These are phyloP conservation scores for Oreochromis niloticus DNA, from an alignment of 2,113 vertebrate species.

Conservation along the genomic window DNA sequence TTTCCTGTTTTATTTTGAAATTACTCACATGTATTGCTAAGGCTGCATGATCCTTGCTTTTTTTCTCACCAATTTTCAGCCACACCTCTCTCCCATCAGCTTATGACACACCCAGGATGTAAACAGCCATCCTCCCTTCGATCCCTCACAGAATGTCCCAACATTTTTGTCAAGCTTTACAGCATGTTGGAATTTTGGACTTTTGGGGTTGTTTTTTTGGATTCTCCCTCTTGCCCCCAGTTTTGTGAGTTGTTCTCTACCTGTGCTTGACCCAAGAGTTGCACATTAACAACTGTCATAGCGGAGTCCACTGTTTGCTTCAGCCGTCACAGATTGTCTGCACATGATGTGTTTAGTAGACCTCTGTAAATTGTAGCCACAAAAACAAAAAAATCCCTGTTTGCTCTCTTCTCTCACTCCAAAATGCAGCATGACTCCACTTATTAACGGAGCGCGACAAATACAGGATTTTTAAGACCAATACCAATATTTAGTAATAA, in stretches of 20 bases:
- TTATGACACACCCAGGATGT: neutral
- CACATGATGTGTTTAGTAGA: neutral
- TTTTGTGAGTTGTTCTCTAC: neutral
- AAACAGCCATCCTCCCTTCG: neutral
- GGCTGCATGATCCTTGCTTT: neutral
- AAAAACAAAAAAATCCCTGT: neutral
- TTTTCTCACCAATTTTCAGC: neutral
- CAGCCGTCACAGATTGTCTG: neutral
- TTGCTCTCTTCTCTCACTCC: neutral
- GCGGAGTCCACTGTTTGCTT: neutral
- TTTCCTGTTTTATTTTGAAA: neutral
- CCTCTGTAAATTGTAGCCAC: neutral
- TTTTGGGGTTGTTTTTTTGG: neutral
- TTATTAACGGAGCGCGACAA: neutral
- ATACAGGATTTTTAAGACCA: neutral
- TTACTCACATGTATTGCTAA: neutral
- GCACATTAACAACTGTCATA: rapidly evolving
- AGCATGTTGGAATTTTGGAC: neutral
- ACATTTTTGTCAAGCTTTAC: neutral
- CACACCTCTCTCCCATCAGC: neutral
- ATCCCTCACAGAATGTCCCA: rapidly evolving
- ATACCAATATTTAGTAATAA: neutral
- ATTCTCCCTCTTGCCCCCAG: neutral
- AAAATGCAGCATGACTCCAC: neutral
- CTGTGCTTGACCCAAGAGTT: neutral